These are phyloP conservation scores for Galago senegalensis DNA, from an alignment of 2,797 vertebrate genomes.

Conservation along the genomic window DNA sequence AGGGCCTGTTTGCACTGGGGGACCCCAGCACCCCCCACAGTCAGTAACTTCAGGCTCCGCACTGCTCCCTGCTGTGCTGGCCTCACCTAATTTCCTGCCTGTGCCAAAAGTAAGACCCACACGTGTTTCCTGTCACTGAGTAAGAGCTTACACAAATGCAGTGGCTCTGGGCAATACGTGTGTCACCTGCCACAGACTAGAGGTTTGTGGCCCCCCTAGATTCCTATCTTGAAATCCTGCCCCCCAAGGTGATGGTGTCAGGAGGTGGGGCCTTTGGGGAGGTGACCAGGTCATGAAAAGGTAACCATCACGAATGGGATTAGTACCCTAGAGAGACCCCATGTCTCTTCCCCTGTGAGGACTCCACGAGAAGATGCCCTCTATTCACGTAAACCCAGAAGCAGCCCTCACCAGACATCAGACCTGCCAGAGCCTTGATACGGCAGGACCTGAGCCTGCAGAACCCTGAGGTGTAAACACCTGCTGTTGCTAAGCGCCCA, in stretches of 20 bases:
- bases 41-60: fast-evolving
- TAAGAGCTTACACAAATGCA: fast-evolving
- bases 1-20: background rate
- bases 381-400: too few relatives aligned
- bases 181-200: background rate
- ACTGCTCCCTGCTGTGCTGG: fast-evolving
- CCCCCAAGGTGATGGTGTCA: background rate
- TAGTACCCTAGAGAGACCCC: background rate
- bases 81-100: background rate
- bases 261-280: background rate
- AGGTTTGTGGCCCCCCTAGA: background rate
- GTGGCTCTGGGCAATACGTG: background rate
- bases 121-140: background rate
- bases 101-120: background rate
- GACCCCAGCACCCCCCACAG: background rate
- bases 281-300: background rate
- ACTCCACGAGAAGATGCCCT: background rate
- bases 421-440: too few relatives aligned
- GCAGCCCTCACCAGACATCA: fast-evolving
- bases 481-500: background rate
- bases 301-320: background rate
- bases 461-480: background rate
- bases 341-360: too few relatives aligned
- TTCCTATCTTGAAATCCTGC: background rate
- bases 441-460: background rate